Base-by-base conservation (phyloP, 2,888 invertebrate species). In the Lagria hirta region DNA sequence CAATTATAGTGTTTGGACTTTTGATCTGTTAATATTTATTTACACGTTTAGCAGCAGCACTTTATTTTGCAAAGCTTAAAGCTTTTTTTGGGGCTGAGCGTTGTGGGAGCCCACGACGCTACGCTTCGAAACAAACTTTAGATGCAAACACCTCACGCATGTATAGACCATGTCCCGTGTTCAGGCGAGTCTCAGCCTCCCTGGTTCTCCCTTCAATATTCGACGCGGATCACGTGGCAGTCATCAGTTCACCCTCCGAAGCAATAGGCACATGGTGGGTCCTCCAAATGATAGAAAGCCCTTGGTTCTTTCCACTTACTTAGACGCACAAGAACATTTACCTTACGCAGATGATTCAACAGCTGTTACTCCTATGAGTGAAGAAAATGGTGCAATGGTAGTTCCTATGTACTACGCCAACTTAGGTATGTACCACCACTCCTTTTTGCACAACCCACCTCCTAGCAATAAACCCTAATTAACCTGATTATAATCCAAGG, bases 281-380 rank as follows among this genome's bases (percentile, higher is more conserved):
- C 85, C 86, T 48, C 86, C 88, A 37, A 87, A 86, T 41, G 95
- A 95, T 74, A 83, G 92, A 56, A 94, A 94, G 71, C 95, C 95
- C 28, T 79, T 95, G 65, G 94, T 96, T 55, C 80, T 94, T 57
- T 93, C 92, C 64, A 94, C 94, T 57, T 94, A 94, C 77, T 81
- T 94, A 73, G 95, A 91, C 72, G 91, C 90, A 57, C 89, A 90
- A 73, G 92, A 93, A 76, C 93, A 94, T 74, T 81, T 97, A 67
- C 96, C 96, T 45, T 97, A 93, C 70, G 96, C 95, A 43, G 97
- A 97, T 72, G 97, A 96, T 75, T 95, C 95, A 52, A 92, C 92
- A 68, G 96, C 95, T 55, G 96, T 94, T 46, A 97, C 96, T 49
- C 97, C 97, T 41, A 93, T 95, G 88, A 95, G 94, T 54, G 96